Evolutionary conservation across 2,113 vertebrate species (phyloP).

Genomic region (Rhea americana): DNA sequence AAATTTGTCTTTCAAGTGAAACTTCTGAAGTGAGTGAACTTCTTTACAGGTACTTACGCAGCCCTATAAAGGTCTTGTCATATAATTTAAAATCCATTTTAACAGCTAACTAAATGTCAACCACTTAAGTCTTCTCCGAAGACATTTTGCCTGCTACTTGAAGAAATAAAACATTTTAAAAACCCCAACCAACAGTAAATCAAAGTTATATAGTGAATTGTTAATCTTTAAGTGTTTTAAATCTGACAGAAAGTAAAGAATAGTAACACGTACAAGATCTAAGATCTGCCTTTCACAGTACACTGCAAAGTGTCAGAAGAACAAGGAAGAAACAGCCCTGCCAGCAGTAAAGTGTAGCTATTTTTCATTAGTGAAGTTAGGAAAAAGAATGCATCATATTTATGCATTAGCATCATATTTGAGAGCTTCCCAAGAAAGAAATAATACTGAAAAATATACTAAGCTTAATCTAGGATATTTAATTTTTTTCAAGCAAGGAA

Average conservation of each 20-base stretch:
- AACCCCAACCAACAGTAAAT: background rate
- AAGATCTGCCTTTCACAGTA: background rate
- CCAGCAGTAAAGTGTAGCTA: background rate
- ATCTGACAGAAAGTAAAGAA: background rate
- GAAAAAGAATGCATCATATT: background rate
- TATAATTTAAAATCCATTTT: background rate
- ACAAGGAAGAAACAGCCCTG: background rate
- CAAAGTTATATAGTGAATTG: background rate
- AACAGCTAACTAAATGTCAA: background rate
- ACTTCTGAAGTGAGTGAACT: background rate
- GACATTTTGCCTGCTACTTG: background rate
- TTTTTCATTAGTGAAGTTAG: background rate
- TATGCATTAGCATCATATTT: background rate
- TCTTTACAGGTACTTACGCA: background rate
- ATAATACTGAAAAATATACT: background rate
- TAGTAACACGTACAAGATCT: background rate
- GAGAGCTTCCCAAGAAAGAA: background rate
- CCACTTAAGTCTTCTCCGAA: background rate
- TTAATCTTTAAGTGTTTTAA: background rate
- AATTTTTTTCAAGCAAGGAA: background rate
- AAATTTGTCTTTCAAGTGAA: background rate
- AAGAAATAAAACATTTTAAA: background rate
- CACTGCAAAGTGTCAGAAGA: background rate
- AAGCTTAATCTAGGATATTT: background rate
- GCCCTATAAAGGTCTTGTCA: background rate